Base-by-base conservation (phyloP, 2,888 invertebrate genomes). In the Drosophila buzzatii region DNA sequence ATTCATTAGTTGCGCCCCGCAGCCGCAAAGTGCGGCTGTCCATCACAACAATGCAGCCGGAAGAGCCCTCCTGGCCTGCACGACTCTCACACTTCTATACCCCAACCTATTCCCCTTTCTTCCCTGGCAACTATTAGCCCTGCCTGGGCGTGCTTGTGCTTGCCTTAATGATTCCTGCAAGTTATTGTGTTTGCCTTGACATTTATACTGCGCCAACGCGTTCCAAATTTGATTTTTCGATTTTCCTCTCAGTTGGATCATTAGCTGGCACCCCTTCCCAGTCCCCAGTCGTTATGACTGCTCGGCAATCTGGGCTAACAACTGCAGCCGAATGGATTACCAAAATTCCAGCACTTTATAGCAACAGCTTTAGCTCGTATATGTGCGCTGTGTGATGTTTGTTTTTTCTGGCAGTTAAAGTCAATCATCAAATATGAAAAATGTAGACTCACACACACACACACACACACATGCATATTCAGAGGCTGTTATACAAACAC, bases 361-460 rank as follows among this genome's bases (percentile, higher is more conserved):
- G 37, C 55, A 41, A 52, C 20, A 55, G 39, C 18, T 37, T 35
- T 49, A 27, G 51, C 9, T 33, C 27, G 47, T 31, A 44, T 59
- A 62, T 66, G 47, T 41, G 45, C 62, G 44, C 37, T 9, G 31
- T 42, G 44, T 45, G 41, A 12, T 16, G 45, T 16, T 20, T 16
- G 23, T 23, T 23, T 23, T 12, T 23, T 16, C 16, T 53, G 49
- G 53, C 49, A 58, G 64, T 69, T 64, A 67, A 71, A 85, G 85
- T 85, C 88, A 88, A 82, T 86, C 84, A 86, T 88, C 78, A 86
- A 86, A 86, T 85, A 88, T 86, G 72, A 83, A 88, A 76, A 81
- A 79, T 75, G 53, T 63, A 62, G 70, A 70, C 72, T 61, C 68
- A 72, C 55, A 73, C 23, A 47, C 57, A 47, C 52, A 65, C 66